Base-by-base conservation (phyloP, 2,888 invertebrate species). In the Pantelozetes paolii region DNA sequence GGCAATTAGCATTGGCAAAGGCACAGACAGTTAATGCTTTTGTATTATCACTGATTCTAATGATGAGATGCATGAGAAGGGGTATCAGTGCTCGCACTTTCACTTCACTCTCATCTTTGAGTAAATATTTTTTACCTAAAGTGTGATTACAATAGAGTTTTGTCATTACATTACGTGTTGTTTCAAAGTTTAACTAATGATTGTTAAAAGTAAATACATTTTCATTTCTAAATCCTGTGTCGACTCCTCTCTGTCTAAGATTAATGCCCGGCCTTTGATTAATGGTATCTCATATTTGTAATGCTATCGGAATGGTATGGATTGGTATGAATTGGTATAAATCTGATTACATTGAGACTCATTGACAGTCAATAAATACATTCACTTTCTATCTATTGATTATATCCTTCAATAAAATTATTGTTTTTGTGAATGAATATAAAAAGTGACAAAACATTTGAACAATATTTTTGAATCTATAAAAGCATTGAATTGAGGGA, bases 121-220 rank as follows among this genome's bases (percentile, higher is more conserved):
- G 64, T 64, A 64, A 64, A 64, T 64, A 64, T 64, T 64, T 64
- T 64, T 64, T 64, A 64, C 64, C 64, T 64, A 32, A 64, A 64
- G 36, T 64, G 64, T 64, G 36, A 64, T 32, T 36, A 64, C 13
- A 30, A 50, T 13, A 59, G 28, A 30, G 59, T 23, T 64, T 23
- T 8, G 2, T 64, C 20, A 36, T 2, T 36, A 36, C 36, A 64
- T 20, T 36, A 20, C 26, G 15, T 26, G 26, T 57, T 64, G 64
- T 57, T 26, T 57, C 57, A 57, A 26, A 57, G 15, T 57, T 57
- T 59, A 59, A 59, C 59, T 59, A 59, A 59, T 59, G 59, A 59
- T 59, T 30, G 32, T 30, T 20, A 59, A 28, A 59, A 59, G 59
- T 59, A 59, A 59, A 59, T 59, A 59, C n/a, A 28, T 28, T n/a